phyloP scores from a whole-genome alignment of 2,888 invertebrate genomes.

The Amblyjoppa proteus region DNA sequence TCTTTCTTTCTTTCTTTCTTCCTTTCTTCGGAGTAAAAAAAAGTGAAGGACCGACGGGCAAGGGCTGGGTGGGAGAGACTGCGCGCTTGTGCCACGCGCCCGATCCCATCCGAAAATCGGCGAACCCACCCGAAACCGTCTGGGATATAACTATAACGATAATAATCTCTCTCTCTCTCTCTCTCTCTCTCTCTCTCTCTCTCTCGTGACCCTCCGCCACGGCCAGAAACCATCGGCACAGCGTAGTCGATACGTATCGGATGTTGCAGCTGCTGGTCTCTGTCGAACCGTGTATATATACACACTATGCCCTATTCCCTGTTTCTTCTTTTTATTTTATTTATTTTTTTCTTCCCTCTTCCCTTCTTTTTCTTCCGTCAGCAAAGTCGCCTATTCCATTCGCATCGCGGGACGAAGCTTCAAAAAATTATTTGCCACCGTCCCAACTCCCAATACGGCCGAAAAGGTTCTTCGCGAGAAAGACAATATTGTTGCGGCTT shows the following conservation, averaged over 20 bases:
- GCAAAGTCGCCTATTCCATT: slow-evolving; percentile 58
- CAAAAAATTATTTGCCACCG: not conserved
- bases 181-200: slow-evolving; percentile 79
- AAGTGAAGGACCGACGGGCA: slow-evolving; percentile 30
- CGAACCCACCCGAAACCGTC: slow-evolving; percentile 74
- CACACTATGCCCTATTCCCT: slow-evolving; percentile 26
- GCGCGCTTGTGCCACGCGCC: slow-evolving; percentile 82
- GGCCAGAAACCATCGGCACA: slow-evolving; percentile 63
- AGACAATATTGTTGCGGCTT: no score
- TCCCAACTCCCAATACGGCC: no score
- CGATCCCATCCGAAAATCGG: slow-evolving; percentile 70
- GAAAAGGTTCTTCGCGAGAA: no score
- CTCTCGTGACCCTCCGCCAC: slow-evolving; percentile 72
- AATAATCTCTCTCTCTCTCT: slow-evolving; percentile 80
- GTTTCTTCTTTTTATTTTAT: not conserved
- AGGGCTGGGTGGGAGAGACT: slow-evolving; percentile 46
- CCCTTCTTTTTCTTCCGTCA: slow-evolving; percentile 12
- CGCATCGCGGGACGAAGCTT: not conserved
- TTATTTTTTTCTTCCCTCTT: slow-evolving; percentile 6
- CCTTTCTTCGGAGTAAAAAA: slow-evolving; percentile 48
- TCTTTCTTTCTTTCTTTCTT: slow-evolving; percentile 35
- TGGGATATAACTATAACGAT: slow-evolving; percentile 74
- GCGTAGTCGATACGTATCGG: slow-evolving; percentile 79
- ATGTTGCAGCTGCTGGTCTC: slow-evolving; percentile 84
- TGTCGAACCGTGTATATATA: slow-evolving; percentile 69